Evolutionary conservation across 2,797 vertebrate genomes (phyloP), one percentile per base, ranked within the genome.

Genomic region (Tokudaia muenninki): DNA sequence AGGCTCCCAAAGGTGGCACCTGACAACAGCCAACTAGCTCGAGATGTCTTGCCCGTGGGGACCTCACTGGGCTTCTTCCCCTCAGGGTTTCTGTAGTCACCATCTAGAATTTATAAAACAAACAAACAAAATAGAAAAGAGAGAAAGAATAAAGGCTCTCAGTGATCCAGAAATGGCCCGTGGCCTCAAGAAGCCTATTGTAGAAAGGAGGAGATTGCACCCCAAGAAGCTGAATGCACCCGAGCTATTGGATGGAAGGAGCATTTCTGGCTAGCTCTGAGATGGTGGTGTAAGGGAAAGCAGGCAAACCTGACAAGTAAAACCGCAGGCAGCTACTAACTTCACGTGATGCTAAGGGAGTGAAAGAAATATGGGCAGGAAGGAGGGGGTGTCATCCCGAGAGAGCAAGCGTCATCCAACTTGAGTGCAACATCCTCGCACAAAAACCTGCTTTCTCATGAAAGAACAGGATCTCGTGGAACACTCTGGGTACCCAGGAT

Each of bases 1-100:
- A 98, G 97, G 95, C 98, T 98, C 88, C 98, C 98, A 92, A 98
- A 99, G 94, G 98, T 98, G 57, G 96, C 80, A 0, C 98, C 98
- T 65, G 98, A 97, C 94, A 98, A 92, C 90, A 97, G 37, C 98
- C 98, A 98, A 3, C 59, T 74, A 24, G 84, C 6, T 50, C 92
- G 83, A 13, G 92, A 75, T 94, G 65, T 55, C 63, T 6, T 0
- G 5, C 63, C 72, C 4, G 4, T 31, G 47, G 91, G 52, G 0
- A 34, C 14, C 87, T 95, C 29, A 0, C 34, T 55, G 6, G 77
- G 10, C 82, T 91, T 96, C 87, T 79, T 92, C 6, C n/a, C 88
- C 14, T 93, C 82, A 0, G 79, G n/a, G 7, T 67, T 41, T 61
- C 11, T 12, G 61, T 19, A 67, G 70, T 84, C 87, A 3, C 44